These are phyloP conservation scores for Heliornis fulica DNA, from an alignment of 2,113 vertebrate species.

Conservation along the genomic window DNA sequence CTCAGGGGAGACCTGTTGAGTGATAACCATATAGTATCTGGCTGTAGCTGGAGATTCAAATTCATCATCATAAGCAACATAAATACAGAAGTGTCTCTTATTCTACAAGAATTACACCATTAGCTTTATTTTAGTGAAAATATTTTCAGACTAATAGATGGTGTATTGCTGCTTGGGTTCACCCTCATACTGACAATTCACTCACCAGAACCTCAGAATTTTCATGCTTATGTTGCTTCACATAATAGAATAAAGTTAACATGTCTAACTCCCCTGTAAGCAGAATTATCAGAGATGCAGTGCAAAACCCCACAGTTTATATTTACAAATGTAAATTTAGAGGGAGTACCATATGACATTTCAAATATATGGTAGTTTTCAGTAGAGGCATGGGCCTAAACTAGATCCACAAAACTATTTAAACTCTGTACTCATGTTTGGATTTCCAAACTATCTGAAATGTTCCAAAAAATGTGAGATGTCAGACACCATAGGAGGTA, in stretches of 20 bases:
- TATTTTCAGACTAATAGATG: slow-evolving; percentile 54
- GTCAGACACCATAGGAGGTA: not conserved
- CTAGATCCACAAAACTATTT: not conserved
- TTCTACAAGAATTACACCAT: slow-evolving; percentile 41
- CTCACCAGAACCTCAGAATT: slow-evolving; percentile 20
- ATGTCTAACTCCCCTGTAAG: not conserved
- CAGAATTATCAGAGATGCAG: not conserved
- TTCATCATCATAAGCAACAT: slow-evolving; percentile 62
- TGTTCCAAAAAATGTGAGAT: not conserved
- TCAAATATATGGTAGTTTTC: not conserved
- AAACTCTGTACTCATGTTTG: not conserved
- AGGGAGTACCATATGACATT: not conserved
- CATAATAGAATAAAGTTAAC: not conserved
- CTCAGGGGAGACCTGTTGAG: slow-evolving; percentile 53
- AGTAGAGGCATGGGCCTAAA: not conserved
- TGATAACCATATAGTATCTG: slow-evolving; percentile 60
- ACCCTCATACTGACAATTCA: slow-evolving; percentile 29
- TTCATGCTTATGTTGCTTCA: not conserved
- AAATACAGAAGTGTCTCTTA: slow-evolving; percentile 64
- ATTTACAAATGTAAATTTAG: not conserved
- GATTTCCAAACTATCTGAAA: not conserved
- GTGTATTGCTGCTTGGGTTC: slow-evolving; percentile 50
- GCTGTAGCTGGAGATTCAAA: slow-evolving; percentile 60
- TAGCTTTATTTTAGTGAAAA: slow-evolving; percentile 34
- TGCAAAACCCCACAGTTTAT: not conserved